phyloP scores from a whole-genome alignment of 2,797 vertebrate species.

The Pangasius macronema region DNA sequence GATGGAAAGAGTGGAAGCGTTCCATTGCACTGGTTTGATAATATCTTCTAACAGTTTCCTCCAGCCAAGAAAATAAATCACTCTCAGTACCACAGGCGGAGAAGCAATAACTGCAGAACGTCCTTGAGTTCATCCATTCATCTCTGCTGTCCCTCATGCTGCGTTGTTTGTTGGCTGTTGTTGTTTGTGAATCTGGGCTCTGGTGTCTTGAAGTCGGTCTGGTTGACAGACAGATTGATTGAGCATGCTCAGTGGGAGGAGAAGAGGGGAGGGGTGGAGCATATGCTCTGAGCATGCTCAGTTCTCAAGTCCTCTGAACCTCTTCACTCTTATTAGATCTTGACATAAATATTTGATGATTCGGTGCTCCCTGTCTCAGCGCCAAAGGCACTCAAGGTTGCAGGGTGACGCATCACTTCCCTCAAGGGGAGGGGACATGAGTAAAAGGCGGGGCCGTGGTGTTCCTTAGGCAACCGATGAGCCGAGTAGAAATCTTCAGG shows the following conservation, averaged over 20 bases:
- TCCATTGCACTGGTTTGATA: neutral
- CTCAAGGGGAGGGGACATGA: conserved; percentile 5
- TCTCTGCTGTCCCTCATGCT: neutral
- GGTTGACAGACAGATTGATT: conserved; percentile 38
- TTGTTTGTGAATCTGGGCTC: neutral
- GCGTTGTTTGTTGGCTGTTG: too few relatives aligned
- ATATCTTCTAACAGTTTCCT: neutral
- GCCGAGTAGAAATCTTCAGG: conserved; percentile 14
- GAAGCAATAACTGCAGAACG: neutral
- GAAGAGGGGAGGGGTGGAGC: neutral
- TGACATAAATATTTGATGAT: conserved; percentile 78
- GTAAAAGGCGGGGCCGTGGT: neutral
- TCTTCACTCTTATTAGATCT: conserved; percentile 72
- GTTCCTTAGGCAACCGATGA: conserved; percentile 22
- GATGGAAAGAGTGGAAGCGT: neutral
- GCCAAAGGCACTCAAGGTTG: conserved; percentile 56
- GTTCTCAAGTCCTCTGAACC: conserved; percentile 30
- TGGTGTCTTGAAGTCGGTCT: conserved; percentile 8
- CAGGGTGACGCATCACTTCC: conserved; percentile 35
- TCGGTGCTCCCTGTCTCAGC: conserved; percentile 65
- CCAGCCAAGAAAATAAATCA: neutral
- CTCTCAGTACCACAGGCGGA: neutral
- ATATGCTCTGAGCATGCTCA: conserved; percentile 31
- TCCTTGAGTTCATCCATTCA: neutral
- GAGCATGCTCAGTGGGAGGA: neutral